A percentile compares a stretch with the other conserved stretches of the same genome.
Conservation (phyloP, 1,140 invertebrate species). For the Aplysia californica region DNA sequence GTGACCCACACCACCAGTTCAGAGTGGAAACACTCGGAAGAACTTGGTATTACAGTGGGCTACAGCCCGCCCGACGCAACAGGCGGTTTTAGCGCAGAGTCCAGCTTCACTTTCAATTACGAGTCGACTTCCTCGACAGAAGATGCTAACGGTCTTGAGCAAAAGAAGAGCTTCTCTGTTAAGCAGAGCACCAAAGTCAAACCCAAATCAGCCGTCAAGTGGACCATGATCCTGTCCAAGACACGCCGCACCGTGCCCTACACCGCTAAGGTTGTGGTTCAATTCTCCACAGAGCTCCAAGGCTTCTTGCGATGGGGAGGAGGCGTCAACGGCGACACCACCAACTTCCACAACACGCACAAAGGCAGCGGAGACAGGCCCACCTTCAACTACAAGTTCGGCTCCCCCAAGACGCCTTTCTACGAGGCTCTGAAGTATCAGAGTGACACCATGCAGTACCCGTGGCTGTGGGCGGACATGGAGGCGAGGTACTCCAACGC, state of each 20-base stretch:
- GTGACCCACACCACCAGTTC: background rate
- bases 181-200: background rate
- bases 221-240: background rate
- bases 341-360: background rate
- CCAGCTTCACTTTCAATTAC: background rate
- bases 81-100: too few species aligned
- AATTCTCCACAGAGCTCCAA: slow-evolving; percentile 6
- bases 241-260: background rate
- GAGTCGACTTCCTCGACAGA: background rate
- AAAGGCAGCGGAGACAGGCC: background rate
- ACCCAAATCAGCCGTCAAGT: background rate
- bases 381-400: background rate
- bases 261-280: background rate
- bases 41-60: background rate
- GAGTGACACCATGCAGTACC: background rate
- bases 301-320: slow-evolving; percentile 1
- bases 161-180: background rate
- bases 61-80: background rate
- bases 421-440: background rate
- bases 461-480: slow-evolving; percentile 1
- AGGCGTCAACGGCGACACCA: background rate
- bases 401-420: background rate
- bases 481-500: background rate
- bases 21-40: background rate
- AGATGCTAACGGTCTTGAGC: background rate